These are phyloP conservation scores for Metopia argyrocephala DNA, from an alignment of 2,888 invertebrate species.

Conservation along the genomic window DNA sequence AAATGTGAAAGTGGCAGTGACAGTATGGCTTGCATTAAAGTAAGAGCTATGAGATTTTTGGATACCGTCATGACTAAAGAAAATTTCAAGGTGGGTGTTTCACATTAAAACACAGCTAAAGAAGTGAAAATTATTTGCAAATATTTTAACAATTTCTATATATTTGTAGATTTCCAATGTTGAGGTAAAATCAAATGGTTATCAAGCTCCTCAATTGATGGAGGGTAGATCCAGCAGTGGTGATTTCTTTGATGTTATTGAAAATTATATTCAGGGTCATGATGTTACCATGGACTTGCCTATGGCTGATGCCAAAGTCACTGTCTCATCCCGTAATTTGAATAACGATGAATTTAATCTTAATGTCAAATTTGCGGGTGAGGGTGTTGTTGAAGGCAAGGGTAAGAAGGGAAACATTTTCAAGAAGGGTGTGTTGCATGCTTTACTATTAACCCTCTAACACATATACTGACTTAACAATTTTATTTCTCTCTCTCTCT, in stretches of 20 bases:
- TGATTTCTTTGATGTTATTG: conserved; percentile 84
- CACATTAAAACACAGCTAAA: not conserved
- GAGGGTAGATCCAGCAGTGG: conserved; percentile 81
- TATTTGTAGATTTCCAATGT: conserved; percentile 84
- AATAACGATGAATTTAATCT: conserved; percentile 87
- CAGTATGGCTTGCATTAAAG: conserved; percentile 89
- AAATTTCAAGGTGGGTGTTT: conserved; percentile 83
- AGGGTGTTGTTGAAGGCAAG: conserved; percentile 75
- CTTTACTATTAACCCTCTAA: conserved; percentile 41
- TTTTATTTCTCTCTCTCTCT: conserved; percentile 23
- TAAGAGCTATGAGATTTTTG: conserved; percentile 88
- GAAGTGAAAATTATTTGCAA: not conserved
- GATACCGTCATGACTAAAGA: conserved; percentile 89
- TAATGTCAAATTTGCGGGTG: conserved; percentile 83
- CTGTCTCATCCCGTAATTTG: conserved; percentile 87
- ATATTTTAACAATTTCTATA: not conserved
- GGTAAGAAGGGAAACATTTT: conserved; percentile 76
- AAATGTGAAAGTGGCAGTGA: conserved; percentile 88
- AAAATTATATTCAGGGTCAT: conserved; percentile 86
- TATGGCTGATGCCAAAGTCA: conserved; percentile 85
- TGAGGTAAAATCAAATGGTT: conserved; percentile 86
- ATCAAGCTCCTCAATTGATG: conserved; percentile 79
- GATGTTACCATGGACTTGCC: conserved; percentile 89
- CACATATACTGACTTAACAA: conserved; percentile 28
- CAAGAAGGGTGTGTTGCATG: conserved; percentile 76